Conservation (phyloP, 2,113 vertebrate species). For the Alces alces region DNA sequence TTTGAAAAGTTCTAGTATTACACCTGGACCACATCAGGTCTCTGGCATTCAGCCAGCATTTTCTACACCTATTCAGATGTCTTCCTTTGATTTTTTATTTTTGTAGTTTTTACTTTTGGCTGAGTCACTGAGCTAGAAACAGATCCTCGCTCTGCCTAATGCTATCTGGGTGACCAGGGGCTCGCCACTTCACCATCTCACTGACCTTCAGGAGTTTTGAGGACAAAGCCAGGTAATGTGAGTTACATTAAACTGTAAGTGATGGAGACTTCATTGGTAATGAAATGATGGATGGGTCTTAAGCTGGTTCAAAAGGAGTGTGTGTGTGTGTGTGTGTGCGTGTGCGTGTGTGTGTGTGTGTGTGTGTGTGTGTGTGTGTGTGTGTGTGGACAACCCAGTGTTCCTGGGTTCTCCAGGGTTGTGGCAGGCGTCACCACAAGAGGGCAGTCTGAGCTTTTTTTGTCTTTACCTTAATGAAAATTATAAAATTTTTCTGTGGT, state of each 20-base stretch:
- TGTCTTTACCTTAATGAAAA: background rate
- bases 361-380: too few species aligned
- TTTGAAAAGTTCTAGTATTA: background rate
- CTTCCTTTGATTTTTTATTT: background rate
- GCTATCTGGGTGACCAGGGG: background rate
- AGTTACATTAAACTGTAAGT: background rate
- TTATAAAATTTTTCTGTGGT: background rate
- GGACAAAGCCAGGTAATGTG: background rate
- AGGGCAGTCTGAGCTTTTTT: background rate
- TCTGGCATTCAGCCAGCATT: background rate
- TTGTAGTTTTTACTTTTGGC: background rate
- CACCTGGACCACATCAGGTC: background rate
- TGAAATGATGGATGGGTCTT: background rate
- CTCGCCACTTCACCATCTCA: background rate
- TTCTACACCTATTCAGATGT: background rate
- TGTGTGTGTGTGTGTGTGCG: rapidly evolving
- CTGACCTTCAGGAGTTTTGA: background rate
- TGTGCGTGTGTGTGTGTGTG: rapidly evolving
- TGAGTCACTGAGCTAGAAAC: background rate
- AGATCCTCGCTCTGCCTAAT: background rate
- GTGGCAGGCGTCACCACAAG: background rate
- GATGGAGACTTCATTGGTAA: too few species aligned
- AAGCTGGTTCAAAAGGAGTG: background rate
- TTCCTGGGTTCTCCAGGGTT: background rate
- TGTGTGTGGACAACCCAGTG: too few species aligned